Evolutionary conservation across 92 coral and sea anemone species (phyloP).

Genomic region (Siderastrea radians): DNA sequence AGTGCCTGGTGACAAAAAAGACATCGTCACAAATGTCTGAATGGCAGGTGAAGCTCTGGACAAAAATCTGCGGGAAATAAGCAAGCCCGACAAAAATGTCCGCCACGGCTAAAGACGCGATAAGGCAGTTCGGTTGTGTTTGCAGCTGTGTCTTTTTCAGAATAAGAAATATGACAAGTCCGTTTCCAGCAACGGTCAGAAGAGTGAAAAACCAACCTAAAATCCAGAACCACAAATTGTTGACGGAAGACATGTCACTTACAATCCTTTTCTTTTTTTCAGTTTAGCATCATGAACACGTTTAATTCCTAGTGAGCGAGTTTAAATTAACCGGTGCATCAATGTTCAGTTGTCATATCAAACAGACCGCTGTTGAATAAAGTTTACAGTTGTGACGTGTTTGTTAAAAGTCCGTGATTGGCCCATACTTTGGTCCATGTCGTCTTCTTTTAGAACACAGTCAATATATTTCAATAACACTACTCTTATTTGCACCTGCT

Average conservation of each 20-base stretch:
- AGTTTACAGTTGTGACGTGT: not conserved
- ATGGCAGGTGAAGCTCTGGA: not conserved
- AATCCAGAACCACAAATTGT: conserved; percentile 1
- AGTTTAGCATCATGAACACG: not conserved
- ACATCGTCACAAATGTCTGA: not conserved
- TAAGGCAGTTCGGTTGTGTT: conserved; percentile 12
- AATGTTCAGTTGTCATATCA: not conserved
- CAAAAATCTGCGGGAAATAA: not conserved
- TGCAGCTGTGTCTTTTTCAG: conserved; percentile 2
- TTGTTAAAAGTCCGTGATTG: not conserved
- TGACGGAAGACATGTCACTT: no score
- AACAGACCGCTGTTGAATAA: not conserved
- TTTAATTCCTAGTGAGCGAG: not conserved
- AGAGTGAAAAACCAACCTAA: not conserved
- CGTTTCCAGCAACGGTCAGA: conserved; percentile 18
- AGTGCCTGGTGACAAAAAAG: not conserved
- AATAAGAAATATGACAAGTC: conserved; percentile 9
- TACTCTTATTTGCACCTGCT: not conserved
- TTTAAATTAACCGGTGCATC: not conserved
- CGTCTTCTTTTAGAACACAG: not conserved
- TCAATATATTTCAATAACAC: not conserved
- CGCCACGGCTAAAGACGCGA: conserved; percentile 19
- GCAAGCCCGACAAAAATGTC: not conserved
- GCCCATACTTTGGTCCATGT: not conserved
- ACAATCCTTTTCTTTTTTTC: no score